Percentiles rank a stretch among this genome's conserved stretches.
Evolutionary conservation across 2,888 invertebrate species (phyloP).

Genomic region (Acleris cristana): DNA sequence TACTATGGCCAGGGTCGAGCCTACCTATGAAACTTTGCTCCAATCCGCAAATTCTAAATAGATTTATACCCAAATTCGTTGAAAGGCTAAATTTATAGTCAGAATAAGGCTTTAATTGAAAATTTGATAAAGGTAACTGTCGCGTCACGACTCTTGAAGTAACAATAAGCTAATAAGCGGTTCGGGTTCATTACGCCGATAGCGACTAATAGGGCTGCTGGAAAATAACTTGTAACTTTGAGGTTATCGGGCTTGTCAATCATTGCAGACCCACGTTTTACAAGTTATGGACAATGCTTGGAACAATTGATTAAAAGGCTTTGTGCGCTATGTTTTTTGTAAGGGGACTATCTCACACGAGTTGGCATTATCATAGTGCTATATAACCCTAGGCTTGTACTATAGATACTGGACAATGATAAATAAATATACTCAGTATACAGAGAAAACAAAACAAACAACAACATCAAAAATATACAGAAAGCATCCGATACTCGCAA

Average conservation of each 20-base stretch:
- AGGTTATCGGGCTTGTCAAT: slow-evolving; percentile 11
- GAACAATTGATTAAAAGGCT: background rate
- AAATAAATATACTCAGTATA: too few relatives aligned
- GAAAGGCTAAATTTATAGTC: background rate
- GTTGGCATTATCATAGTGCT: too few relatives aligned
- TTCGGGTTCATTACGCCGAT: slow-evolving; percentile 12
- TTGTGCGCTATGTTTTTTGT: too few relatives aligned
- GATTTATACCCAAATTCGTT: background rate
- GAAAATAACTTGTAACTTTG: slow-evolving; percentile 19
- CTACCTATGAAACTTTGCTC: too few relatives aligned
- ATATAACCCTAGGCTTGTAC: too few relatives aligned
- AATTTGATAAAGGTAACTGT: slow-evolving; percentile 2
- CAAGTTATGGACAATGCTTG: background rate
- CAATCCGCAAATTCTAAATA: too few relatives aligned
- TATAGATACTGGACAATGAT: too few relatives aligned
- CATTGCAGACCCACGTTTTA: slow-evolving; percentile 5
- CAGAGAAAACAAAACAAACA: too few relatives aligned
- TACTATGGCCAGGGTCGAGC: too few relatives aligned
- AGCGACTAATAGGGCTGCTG: slow-evolving; percentile 12
- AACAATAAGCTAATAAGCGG: slow-evolving; percentile 17
- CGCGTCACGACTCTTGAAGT: slow-evolving; percentile 27
- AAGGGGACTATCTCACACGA: too few relatives aligned
- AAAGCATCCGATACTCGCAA: too few relatives aligned
- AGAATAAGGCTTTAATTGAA: slow-evolving; percentile 1
- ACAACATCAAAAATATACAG: too few relatives aligned